phyloP scores from a whole-genome alignment of 2,888 invertebrate species.

The Polyommatus icarus region DNA sequence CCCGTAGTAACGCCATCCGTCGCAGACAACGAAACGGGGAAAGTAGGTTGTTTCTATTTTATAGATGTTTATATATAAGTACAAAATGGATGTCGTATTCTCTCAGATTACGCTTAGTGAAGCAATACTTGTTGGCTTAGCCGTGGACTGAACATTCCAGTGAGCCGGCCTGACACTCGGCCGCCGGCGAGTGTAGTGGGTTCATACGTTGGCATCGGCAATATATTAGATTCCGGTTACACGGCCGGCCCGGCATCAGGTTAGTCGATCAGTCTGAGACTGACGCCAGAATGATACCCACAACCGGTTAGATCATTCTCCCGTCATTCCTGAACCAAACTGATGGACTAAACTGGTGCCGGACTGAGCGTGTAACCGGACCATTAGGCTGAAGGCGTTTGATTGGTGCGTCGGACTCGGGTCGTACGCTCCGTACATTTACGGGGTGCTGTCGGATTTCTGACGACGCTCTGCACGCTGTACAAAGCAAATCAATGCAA shows the following conservation, averaged over 20 bases:
- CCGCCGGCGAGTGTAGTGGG: conserved; percentile 37
- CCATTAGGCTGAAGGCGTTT: not conserved
- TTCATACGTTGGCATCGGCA: conserved; percentile 52
- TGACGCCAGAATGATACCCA: not conserved
- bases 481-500: not conserved
- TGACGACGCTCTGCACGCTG: not conserved
- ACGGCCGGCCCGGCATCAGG: not conserved
- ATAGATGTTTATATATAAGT: conserved; percentile 70
- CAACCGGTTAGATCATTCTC: not conserved
- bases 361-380: not conserved
- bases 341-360: not conserved
- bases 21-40: conserved; percentile 75
- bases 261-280: no score
- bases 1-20: conserved; percentile 70
- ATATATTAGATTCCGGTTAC: conserved; percentile 50
- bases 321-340: not conserved
- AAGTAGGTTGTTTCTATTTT: conserved; percentile 70
- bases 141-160: conserved; percentile 73
- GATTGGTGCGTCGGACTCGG: not conserved
- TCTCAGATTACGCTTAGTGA: conserved; percentile 68
- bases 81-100: conserved; percentile 70
- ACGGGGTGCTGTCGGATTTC: not conserved
- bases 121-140: conserved; percentile 69
- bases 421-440: not conserved
- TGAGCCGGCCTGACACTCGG: conserved; percentile 48